Conservation (phyloP, 2,888 invertebrate species). For the Siphonodentalium dalli region DNA sequence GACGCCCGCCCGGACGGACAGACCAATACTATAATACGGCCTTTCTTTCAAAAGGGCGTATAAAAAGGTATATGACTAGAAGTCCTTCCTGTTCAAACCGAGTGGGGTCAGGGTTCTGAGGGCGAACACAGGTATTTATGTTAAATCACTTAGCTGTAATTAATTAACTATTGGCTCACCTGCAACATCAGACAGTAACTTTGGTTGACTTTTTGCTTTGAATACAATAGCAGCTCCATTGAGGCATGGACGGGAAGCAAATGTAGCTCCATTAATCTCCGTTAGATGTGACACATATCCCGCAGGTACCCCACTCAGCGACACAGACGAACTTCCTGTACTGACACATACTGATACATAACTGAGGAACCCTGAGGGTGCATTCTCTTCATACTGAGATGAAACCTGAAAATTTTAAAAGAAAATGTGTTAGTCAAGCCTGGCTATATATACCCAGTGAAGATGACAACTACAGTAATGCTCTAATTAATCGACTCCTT, state of each 20-base stretch:
- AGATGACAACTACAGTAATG: background rate
- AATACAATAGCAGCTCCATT: constrained; percentile 36
- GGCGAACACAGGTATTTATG: too few species aligned
- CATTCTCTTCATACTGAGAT: constrained; percentile 24
- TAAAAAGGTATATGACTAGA: too few species aligned
- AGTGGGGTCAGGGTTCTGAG: too few species aligned
- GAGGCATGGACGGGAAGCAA: constrained; percentile 38
- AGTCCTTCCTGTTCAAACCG: too few species aligned
- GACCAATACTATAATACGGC: too few species aligned
- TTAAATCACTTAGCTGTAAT: too few species aligned
- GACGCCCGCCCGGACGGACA: too few species aligned
- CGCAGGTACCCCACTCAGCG: constrained; percentile 38
- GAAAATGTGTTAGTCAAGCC: background rate
- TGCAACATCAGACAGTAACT: constrained; percentile 37
- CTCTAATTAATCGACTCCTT: too few species aligned
- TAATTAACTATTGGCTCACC: constrained; percentile 25
- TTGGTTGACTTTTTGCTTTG: constrained; percentile 29
- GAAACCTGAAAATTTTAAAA: constrained; percentile 27
- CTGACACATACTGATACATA: constrained; percentile 32
- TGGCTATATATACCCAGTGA: background rate
- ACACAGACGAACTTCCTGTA: constrained; percentile 23
- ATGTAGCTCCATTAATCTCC: constrained; percentile 35
- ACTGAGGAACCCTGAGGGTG: constrained; percentile 18
- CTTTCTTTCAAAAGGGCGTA: too few species aligned
- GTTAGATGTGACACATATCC: constrained; percentile 38